phyloP scores from a whole-genome alignment of 2,888 invertebrate species.

The Drosophila melanocephala region DNA sequence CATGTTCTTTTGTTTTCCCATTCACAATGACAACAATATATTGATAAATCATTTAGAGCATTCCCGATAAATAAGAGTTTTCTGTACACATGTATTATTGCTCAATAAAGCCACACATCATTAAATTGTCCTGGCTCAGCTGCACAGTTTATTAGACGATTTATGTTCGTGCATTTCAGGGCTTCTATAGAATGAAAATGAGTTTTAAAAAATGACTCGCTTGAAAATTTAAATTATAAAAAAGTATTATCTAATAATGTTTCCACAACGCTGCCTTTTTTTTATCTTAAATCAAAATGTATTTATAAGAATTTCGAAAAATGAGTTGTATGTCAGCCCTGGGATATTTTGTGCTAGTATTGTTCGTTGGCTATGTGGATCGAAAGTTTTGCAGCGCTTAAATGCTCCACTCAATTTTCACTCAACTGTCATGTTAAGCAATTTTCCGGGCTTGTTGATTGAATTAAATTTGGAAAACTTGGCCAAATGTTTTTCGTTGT shows the following conservation, averaged over 20 bases:
- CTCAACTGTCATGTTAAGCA: constrained; percentile 45
- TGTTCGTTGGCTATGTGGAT: constrained; percentile 24
- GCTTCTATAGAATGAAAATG: neutral
- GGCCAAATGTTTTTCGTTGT: constrained; percentile 48
- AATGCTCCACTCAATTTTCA: constrained; percentile 54
- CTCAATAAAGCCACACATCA: constrained; percentile 29
- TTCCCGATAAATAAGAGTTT: constrained; percentile 4
- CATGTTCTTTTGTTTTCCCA: neutral
- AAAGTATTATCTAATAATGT: neutral
- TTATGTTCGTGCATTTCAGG: constrained; percentile 21
- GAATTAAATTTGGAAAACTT: constrained; percentile 69
- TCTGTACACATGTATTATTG: constrained; percentile 15
- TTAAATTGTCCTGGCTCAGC: constrained; percentile 39
- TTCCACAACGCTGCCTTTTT: neutral
- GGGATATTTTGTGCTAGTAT: constrained; percentile 20
- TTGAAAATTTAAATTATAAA: neutral
- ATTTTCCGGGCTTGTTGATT: constrained; percentile 62
- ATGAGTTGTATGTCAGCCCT: constrained; percentile 6
- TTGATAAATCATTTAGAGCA: constrained; percentile 5
- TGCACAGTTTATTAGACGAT: constrained; percentile 42
- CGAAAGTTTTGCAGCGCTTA: constrained; percentile 30
- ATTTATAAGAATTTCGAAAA: neutral
- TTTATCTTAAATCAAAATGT: neutral
- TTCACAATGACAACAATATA: constrained; percentile 1
- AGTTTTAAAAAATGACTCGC: neutral